Evolutionary conservation across 2,797 vertebrate species (phyloP), one percentile per base, ranked within the genome.

Genomic region (Tachyglossus aculeatus): DNA sequence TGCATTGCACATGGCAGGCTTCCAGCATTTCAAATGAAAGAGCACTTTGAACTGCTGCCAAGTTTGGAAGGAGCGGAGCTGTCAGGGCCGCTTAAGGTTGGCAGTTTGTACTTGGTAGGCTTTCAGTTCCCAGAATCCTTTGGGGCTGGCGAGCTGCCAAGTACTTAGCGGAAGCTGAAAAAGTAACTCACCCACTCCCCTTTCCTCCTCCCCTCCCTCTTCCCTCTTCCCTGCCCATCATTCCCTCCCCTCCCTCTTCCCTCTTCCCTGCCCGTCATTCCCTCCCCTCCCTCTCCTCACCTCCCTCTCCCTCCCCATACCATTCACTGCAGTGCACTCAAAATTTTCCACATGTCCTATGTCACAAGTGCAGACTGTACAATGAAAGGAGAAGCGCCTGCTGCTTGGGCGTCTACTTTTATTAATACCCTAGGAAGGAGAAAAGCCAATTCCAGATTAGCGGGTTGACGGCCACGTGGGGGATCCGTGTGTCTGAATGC

Each of bases 11-110:
- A 93, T 95, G 95, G 94, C 94, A 88, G 89, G 90, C 89, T 92
- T 94, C 95, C 95, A 95, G 93, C 90, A 89, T 95, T 93, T 93
- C 93, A 91, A 96, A 95, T 94, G 94, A 95, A 95, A 95, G 94
- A 95, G 94, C 94, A 94, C 95, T 95, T 95, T 96, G 94, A 95
- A 96, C 92, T 89, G 90, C 94, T 94, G 95, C 95, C 95, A 95
- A 94, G 91, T 91, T 92, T 88, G 91, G 92, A 95, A 94, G 94
- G 92, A 93, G 94, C 93, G 91, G 94, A 93, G 91, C 94, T 94
- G 94, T 95, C 94, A 94, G 94, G 93, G 91, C 93, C 95, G 93
- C 94, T 95, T 95, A 95, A 94, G 94, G 91, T 94, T 92, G 93
- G 93, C 93, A 93, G 92, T 93, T 94, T 92, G 93, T 93, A 92